phyloP scores from a whole-genome alignment of 2,113 vertebrate species.

The Podocnemis expansa region DNA sequence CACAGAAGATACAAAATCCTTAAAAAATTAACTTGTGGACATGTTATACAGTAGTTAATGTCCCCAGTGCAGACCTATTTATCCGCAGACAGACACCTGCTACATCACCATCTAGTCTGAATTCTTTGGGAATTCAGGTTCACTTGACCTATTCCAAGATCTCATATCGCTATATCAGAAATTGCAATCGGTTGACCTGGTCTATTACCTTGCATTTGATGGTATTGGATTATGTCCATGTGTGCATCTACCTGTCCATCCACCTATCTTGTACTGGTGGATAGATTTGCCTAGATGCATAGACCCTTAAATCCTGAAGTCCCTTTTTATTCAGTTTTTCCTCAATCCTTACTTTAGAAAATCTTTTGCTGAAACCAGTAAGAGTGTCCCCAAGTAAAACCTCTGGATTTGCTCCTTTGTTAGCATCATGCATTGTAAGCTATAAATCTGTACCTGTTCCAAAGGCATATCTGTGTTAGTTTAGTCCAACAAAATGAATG shows the following conservation, averaged over 20 bases:
- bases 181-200: not conserved
- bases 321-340: not conserved
- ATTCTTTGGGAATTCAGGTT: not conserved
- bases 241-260: not conserved
- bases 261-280: not conserved
- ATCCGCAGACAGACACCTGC: not conserved
- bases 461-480: too few species aligned
- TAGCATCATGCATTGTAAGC: not conserved
- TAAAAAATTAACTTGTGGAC: not conserved
- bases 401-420: not conserved
- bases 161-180: not conserved
- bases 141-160: not conserved
- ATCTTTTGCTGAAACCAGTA: not conserved
- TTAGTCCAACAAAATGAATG: too few species aligned
- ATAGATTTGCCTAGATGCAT: not conserved
- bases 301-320: constrained; percentile 10
- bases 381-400: constrained; percentile 21
- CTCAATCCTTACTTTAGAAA: not conserved
- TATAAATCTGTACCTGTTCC: not conserved
- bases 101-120: not conserved
- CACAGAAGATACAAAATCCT: not conserved
- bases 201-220: not conserved
- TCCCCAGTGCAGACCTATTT: not conserved
- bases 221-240: not conserved
- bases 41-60: not conserved